These are phyloP conservation scores for Daboia siamensis DNA, from an alignment of 2,113 vertebrate species.

Conservation along the genomic window DNA sequence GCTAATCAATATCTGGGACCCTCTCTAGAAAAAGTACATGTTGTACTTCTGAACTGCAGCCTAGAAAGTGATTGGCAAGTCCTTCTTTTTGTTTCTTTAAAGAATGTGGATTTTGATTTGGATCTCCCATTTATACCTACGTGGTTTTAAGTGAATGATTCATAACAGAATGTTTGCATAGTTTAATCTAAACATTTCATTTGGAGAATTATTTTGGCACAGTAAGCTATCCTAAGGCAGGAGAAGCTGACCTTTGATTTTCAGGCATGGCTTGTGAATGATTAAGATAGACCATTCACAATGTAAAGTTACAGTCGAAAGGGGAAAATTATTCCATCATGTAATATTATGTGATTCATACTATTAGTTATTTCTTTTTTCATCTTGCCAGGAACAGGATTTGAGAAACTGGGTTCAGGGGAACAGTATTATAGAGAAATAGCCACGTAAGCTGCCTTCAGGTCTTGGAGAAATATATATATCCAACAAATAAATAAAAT, in stretches of 20 bases:
- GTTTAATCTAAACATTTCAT: not conserved
- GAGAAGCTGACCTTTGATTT: not conserved
- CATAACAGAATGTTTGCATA: not conserved
- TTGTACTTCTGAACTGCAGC: not conserved
- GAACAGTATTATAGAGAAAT: not conserved
- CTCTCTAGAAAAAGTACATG: not conserved
- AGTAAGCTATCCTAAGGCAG: not conserved
- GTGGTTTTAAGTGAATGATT: not conserved
- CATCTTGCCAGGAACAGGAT: not conserved
- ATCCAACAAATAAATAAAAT: not conserved
- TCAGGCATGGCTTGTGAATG: not conserved
- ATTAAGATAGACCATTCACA: not conserved
- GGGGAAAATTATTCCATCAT: not conserved
- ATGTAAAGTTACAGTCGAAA: not conserved
- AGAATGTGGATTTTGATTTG: not conserved
- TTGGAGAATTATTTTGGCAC: not conserved
- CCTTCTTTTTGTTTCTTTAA: not conserved
- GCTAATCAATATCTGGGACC: not conserved
- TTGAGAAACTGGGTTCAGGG: not conserved
- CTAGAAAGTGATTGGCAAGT: not conserved
- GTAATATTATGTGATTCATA: not conserved
- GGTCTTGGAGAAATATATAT: not conserved
- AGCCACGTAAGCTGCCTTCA: not conserved
- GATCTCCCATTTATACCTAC: not conserved
- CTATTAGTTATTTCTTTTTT: not conserved